Conservation (phyloP, 2,797 vertebrate species). For the Eulemur albifrons region DNA sequence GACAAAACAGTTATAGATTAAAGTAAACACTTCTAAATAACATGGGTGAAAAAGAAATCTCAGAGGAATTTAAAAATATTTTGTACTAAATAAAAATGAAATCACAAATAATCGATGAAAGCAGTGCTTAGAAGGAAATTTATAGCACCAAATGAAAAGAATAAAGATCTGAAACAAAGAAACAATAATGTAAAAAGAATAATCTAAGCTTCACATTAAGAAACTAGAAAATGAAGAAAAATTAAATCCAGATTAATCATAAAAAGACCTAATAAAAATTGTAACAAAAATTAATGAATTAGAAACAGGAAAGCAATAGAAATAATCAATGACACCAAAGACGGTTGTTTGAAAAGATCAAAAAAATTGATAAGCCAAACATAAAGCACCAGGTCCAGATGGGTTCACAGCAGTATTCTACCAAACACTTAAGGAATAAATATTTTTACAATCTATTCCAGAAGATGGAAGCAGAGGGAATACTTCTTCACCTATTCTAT, state of each 20-base stretch:
- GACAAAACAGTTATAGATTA: background rate
- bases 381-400: background rate
- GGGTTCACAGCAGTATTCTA: background rate
- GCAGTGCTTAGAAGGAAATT: background rate
- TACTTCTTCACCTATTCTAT: background rate
- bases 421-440: background rate
- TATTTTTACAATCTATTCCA: background rate
- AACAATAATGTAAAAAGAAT: background rate
- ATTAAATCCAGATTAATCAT: background rate
- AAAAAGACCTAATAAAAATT: background rate
- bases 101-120: background rate
- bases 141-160: background rate
- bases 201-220: background rate
- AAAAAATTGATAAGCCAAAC: background rate
- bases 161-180: no score
- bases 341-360: background rate
- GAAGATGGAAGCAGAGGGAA: background rate
- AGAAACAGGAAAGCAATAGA: background rate
- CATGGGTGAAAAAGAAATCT: background rate
- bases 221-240: background rate
- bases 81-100: background rate
- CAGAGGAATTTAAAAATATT: background rate
- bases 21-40: background rate
- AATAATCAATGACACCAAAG: background rate
- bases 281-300: background rate